phyloP scores from a whole-genome alignment of 2,888 invertebrate genomes.

The Siphlonurus alternatus region DNA sequence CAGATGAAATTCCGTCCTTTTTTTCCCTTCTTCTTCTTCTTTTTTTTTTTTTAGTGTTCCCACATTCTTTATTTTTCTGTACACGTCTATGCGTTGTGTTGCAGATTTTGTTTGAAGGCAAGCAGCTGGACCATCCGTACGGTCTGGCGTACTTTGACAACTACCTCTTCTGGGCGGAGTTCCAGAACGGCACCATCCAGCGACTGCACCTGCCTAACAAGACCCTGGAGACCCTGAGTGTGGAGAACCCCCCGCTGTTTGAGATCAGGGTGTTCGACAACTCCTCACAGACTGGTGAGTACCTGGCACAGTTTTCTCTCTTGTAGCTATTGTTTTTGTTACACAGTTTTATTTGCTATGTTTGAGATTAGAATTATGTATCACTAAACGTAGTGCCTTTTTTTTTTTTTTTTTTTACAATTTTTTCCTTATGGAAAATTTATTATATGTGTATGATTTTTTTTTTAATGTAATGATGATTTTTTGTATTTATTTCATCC shows the following conservation, averaged over 20 bases:
- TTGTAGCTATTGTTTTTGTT: neutral
- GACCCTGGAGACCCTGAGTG: constrained; percentile 31
- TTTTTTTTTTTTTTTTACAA: neutral
- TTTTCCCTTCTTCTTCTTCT: no score
- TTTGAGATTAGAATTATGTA: no score
- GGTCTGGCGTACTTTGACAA: constrained; percentile 46
- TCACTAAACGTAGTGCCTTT: neutral
- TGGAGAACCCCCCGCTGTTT: constrained; percentile 44
- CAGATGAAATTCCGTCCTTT: no score
- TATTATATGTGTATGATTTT: no score
- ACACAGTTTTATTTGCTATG: constrained; percentile 1
- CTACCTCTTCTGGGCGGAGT: constrained; percentile 52
- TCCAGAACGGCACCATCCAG: constrained; percentile 40
- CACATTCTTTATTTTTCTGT: no score
- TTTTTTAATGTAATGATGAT: no score
- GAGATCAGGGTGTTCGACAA: constrained; percentile 49
- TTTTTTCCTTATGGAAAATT: no score
- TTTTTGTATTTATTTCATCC: no score
- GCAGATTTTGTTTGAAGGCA: constrained; percentile 30
- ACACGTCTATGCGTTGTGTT: no score
- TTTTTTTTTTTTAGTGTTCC: no score
- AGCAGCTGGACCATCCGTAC: constrained; percentile 43
- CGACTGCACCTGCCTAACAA: constrained; percentile 29
- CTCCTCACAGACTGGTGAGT: constrained; percentile 33
- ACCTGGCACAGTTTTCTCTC: neutral